Evolutionary conservation across 2,888 invertebrate species (phyloP).

Genomic region (Dyspetes luteomarginatus): DNA sequence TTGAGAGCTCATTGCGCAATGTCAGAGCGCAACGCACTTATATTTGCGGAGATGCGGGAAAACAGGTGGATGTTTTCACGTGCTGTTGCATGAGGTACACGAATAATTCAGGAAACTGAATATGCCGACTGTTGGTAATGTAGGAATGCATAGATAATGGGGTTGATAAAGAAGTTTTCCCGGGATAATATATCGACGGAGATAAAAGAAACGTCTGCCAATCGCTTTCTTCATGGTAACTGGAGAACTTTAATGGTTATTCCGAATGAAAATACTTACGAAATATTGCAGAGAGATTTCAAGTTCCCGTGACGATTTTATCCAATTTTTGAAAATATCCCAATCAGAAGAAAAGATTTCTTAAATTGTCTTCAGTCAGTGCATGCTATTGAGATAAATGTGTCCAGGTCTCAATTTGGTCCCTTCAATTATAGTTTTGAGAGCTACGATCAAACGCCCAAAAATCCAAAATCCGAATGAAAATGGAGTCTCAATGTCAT

Average conservation of each 20-base stretch:
- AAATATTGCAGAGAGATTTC: not conserved
- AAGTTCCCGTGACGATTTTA: not conserved
- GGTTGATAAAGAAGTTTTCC: not conserved
- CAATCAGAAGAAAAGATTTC: too few relatives aligned
- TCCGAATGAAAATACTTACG: not conserved
- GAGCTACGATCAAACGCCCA: too few relatives aligned
- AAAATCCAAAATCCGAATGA: too few relatives aligned
- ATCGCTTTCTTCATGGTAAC: not conserved
- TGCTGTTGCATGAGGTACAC: constrained; percentile 52
- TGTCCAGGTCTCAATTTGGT: too few relatives aligned
- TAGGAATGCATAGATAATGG: not conserved
- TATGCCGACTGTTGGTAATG: constrained; percentile 1
- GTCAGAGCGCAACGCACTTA: not conserved
- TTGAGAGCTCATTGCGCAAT: constrained; percentile 37
- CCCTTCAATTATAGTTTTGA: too few relatives aligned
- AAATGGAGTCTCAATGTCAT: too few relatives aligned
- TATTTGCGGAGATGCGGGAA: not conserved
- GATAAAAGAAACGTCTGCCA: not conserved
- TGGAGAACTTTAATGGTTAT: not conserved
- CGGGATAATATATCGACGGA: not conserved
- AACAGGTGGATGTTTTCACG: constrained; percentile 59
- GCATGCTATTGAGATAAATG: too few relatives aligned
- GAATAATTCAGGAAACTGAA: constrained; percentile 25
- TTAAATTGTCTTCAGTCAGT: too few relatives aligned
- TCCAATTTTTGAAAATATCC: too few relatives aligned